A percentile compares a stretch with the other conserved stretches of the same genome.
Conservation (phyloP, 1,140 invertebrate species). For the Procambarus clarkii region DNA sequence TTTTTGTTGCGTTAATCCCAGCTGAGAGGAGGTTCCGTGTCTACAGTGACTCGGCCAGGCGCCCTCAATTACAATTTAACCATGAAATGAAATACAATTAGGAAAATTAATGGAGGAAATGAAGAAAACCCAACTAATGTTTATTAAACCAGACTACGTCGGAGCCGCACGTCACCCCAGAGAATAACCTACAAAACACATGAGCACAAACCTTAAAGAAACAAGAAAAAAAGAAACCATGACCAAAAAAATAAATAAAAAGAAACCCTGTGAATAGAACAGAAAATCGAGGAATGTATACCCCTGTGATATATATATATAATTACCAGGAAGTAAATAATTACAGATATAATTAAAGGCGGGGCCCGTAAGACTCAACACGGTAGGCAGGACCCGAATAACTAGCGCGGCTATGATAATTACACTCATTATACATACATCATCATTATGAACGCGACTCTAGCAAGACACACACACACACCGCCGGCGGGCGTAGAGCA, state of each 20-base stretch:
- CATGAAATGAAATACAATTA: conserved; percentile 18
- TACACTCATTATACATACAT: conserved; percentile 50
- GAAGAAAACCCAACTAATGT: not conserved
- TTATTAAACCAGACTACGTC: not conserved
- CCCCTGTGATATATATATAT: conserved; percentile 9
- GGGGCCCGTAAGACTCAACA: conserved; percentile 27
- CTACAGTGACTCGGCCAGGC: not conserved
- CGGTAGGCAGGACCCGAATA: conserved; percentile 13
- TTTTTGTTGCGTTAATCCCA: not conserved
- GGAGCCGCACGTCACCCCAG: not conserved
- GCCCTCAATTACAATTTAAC: not conserved
- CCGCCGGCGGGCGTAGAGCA: no score
- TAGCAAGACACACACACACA: no score
- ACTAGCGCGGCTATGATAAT: conserved; percentile 30
- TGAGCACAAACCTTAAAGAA: not conserved
- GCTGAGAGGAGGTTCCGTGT: not conserved
- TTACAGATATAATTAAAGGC: conserved; percentile 49
- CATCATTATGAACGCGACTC: conserved; percentile 35
- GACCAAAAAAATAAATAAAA: not conserved
- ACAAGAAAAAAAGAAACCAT: not conserved
- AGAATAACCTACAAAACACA: not conserved
- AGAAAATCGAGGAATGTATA: not conserved
- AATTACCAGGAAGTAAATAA: conserved; percentile 55
- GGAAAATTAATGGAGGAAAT: not conserved
- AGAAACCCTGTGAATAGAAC: not conserved